Evolutionary conservation across 2,113 vertebrate genomes (phyloP).

Genomic region (Cyprinodon variegatus): DNA sequence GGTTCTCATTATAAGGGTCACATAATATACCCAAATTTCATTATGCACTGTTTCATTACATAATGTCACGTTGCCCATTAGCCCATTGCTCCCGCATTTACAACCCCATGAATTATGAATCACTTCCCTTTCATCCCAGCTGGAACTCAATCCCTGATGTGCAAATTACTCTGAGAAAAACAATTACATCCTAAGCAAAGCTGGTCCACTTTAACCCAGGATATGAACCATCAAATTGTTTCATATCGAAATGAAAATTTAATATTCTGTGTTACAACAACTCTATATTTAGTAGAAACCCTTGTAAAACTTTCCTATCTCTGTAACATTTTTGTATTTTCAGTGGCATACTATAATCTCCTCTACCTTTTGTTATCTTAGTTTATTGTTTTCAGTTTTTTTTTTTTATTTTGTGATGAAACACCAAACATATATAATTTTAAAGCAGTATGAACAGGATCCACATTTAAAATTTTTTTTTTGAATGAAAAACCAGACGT

Average conservation of each 20-base stretch:
- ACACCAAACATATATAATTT: too few species aligned
- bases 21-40: slow-evolving; percentile 60
- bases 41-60: slow-evolving; percentile 64
- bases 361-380: too few species aligned
- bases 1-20: slow-evolving; percentile 40
- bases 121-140: slow-evolving; percentile 71
- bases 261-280: neutral
- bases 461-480: too few species aligned
- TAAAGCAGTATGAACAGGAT: too few species aligned
- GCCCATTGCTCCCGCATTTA: slow-evolving; percentile 67
- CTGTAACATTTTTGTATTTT: too few species aligned
- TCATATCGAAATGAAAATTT: neutral
- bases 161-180: slow-evolving; percentile 68
- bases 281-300: neutral
- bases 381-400: too few species aligned
- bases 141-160: slow-evolving; percentile 62
- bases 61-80: slow-evolving; percentile 67
- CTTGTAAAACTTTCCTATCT: neutral
- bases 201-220: slow-evolving; percentile 17
- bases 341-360: too few species aligned
- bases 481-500: too few species aligned
- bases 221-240: neutral
- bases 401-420: too few species aligned
- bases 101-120: slow-evolving; percentile 75
- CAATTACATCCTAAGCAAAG: slow-evolving; percentile 40